Base-by-base conservation (phyloP, 2,888 invertebrate species). In the Corbicula japonica region DNA sequence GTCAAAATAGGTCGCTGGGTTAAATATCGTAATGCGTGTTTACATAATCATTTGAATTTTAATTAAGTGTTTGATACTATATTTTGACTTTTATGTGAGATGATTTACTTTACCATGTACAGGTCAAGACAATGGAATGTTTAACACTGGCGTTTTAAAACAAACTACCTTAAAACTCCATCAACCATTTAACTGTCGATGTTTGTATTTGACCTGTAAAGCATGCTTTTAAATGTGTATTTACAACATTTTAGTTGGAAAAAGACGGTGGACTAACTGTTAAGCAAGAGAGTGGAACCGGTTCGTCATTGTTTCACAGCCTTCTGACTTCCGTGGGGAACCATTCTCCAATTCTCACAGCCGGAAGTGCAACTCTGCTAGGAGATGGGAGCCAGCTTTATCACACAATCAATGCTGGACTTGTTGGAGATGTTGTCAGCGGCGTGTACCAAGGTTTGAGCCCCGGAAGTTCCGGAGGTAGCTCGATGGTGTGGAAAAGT, bases 401-500 rank as follows among this genome's bases (percentile, higher is more conserved):
- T 68, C 63, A 74, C 41, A 50, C 74, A 62, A 38, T 78, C 52
- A 62, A 76, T 66, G 41, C 50, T 18, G 35, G 35, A 26, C 21
- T 44, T 12, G 30, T 62, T 56, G 71, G 41, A 38, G 76, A 26
- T 66, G 54, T 32, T 32, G 60, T 26, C 41, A 72, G 52, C 28
- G 56, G 69, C 26, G 18, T 60, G 34, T 60, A 58, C 48, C 58
- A 58, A 32, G 58, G 58, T 69, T 56, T 60, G 41, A 54, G 71
- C 23, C 71, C 71, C 8, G 61, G 63, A 28, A 65, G 58, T 54
- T 38, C 66, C 2, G 58, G 58, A 10, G 73, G 61, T 46, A 77
- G 80, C 1, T 78, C 83, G 3, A 63, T 83, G 76, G 87, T 91
- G 23, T 91, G 91, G 91, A 89, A 89, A 62, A 90, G 86, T 61